Percentiles rank a stretch among this genome's conserved stretches.
These are phyloP conservation scores for Lithobius niger DNA, from an alignment of 1,140 invertebrate species.

Conservation along the genomic window DNA sequence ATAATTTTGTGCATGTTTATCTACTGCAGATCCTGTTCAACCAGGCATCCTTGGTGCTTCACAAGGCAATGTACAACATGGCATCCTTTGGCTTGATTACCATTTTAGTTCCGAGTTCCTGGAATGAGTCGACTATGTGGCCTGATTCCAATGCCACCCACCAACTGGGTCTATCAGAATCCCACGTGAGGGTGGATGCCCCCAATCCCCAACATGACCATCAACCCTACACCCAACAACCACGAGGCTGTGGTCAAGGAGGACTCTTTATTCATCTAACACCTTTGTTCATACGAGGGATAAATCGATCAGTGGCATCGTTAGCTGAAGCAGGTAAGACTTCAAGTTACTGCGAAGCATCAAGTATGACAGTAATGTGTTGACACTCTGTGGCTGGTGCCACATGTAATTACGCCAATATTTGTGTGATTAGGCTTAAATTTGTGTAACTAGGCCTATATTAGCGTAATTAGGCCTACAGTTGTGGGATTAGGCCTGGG, in stretches of 20 bases:
- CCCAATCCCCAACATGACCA: neutral
- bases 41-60: conserved; percentile 37
- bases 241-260: neutral
- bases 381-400: too few species aligned
- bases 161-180: conserved; percentile 20
- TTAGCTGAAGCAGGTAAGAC: too few species aligned
- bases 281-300: neutral
- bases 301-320: too few species aligned
- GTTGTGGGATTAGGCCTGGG: too few species aligned
- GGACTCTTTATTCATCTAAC: conserved; percentile 1
- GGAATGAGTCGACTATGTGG: conserved; percentile 26
- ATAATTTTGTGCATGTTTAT: too few species aligned
- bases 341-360: too few species aligned
- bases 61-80: conserved; percentile 38
- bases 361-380: too few species aligned
- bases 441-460: too few species aligned
- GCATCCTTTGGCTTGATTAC: conserved; percentile 38
- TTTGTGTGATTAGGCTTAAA: too few species aligned
- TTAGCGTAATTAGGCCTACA: too few species aligned
- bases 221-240: conserved; percentile 1
- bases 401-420: too few species aligned
- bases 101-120: conserved; percentile 39
- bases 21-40: conserved; percentile 79
- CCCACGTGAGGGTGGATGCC: conserved; percentile 35
- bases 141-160: too few species aligned